These are phyloP conservation scores for Phoenoteleia sp. DNA, from an alignment of 2,888 invertebrate species.

Conservation along the genomic window DNA sequence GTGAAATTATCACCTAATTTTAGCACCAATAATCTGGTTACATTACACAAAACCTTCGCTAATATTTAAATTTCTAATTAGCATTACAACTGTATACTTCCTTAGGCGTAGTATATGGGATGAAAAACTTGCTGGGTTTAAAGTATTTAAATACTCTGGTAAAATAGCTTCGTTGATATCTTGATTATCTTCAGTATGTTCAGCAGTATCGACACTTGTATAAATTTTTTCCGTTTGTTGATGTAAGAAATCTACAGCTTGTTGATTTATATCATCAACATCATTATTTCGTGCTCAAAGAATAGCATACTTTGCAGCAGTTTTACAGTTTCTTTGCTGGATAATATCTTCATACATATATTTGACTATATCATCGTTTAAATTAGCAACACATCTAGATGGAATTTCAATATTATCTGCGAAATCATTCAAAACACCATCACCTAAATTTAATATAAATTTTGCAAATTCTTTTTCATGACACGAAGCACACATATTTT, in stretches of 20 bases:
- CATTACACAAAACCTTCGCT: too few species aligned
- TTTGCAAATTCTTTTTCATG: too few species aligned
- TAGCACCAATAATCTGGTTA: too few species aligned
- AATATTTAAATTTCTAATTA: too few species aligned
- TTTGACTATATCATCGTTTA: constrained; percentile 58
- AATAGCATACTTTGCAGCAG: neutral
- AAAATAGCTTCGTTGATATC: constrained; percentile 1
- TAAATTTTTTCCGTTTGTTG: constrained; percentile 3
- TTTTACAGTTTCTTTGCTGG: constrained; percentile 33
- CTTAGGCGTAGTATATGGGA: too few species aligned
- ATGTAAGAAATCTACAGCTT: constrained; percentile 13
- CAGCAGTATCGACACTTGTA: constrained; percentile 22
- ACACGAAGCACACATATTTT: too few species aligned
- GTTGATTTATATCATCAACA: constrained; percentile 71
- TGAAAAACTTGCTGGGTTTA: neutral
- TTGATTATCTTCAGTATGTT: constrained; percentile 16
- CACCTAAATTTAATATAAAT: too few species aligned
- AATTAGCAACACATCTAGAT: constrained; percentile 30
- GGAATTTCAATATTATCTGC: too few species aligned
- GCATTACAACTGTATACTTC: too few species aligned
- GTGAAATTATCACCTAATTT: too few species aligned
- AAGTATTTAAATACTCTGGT: neutral
- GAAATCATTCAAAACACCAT: too few species aligned
- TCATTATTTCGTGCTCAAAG: neutral
- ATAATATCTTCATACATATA: constrained; percentile 52